phyloP scores from a whole-genome alignment of 2,113 vertebrate species.

The Notiomystis cincta region DNA sequence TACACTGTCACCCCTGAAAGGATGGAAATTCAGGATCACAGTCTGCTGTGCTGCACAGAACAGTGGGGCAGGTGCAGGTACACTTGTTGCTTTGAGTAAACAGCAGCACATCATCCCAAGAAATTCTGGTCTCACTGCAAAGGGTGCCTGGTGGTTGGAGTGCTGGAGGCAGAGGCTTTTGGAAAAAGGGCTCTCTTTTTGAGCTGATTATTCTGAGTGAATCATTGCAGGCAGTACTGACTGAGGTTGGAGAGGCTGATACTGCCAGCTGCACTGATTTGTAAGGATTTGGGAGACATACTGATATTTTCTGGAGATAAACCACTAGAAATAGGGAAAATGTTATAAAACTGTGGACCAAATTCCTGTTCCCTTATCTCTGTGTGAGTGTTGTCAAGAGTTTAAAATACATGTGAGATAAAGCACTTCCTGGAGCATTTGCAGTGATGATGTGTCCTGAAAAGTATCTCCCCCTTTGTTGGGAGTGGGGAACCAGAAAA shows the following conservation, averaged over 20 bases:
- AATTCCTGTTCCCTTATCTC: not conserved
- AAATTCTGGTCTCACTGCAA: not conserved
- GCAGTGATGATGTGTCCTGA: not conserved
- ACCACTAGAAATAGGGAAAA: not conserved
- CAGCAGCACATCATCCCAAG: not conserved
- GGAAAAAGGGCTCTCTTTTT: not conserved
- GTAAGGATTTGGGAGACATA: not conserved
- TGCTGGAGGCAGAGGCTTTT: not conserved
- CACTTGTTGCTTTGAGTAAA: not conserved
- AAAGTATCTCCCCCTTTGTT: not conserved
- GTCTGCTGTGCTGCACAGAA: accelerated
- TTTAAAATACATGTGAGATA: not conserved
- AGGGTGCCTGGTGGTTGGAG: not conserved
- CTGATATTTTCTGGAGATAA: not conserved
- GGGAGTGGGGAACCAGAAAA: not conserved
- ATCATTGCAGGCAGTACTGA: not conserved
- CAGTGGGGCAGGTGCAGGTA: accelerated
- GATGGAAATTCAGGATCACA: accelerated
- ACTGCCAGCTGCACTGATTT: not conserved
- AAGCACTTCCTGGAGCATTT: not conserved
- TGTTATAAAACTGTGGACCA: not conserved
- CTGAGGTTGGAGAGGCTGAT: not conserved
- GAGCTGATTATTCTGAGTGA: not conserved
- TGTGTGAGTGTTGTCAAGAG: not conserved
- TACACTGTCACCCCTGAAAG: accelerated